Evolutionary conservation across 2,797 vertebrate genomes (phyloP).

Genomic region (Acipenser ruthenus): DNA sequence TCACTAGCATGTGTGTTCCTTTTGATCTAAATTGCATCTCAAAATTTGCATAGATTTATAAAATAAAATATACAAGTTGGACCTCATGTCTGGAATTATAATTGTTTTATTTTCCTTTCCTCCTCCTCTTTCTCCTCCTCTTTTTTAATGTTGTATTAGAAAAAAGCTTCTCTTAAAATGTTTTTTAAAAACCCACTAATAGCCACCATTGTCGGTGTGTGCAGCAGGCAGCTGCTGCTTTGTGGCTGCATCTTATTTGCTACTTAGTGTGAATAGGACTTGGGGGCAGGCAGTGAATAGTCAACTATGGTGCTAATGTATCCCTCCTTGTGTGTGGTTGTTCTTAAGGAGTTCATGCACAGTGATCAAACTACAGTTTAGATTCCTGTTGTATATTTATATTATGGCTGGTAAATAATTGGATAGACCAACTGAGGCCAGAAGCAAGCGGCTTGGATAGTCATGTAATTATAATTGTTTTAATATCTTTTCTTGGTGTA

Average conservation of each 20-base stretch:
- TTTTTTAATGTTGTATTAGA: slow-evolving; percentile 4
- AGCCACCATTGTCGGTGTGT: slow-evolving; percentile 27
- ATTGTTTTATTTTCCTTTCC: slow-evolving; percentile 4
- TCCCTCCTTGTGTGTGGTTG: background rate
- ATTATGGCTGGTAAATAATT: no score
- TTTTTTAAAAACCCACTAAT: slow-evolving; percentile 3
- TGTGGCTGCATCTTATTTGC: slow-evolving; percentile 19
- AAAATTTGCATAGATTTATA: slow-evolving; percentile 18
- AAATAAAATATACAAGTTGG: background rate
- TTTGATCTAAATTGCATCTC: slow-evolving; percentile 22
- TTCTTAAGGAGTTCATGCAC: no score
- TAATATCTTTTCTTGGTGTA: no score
- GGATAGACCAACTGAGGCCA: no score
- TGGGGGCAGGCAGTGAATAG: slow-evolving; percentile 24
- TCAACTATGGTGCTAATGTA: slow-evolving; percentile 22
- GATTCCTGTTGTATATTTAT: no score
- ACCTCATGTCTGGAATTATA: slow-evolving; percentile 15
- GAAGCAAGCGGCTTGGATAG: no score
- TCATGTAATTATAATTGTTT: no score
- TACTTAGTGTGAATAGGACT: slow-evolving; percentile 16
- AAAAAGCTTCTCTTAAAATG: background rate
- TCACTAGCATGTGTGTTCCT: slow-evolving; percentile 10
- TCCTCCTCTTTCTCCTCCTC: slow-evolving; percentile 4
- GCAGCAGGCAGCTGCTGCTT: slow-evolving; percentile 24
- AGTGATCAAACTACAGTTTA: no score